These are phyloP conservation scores for Anagrus nilaparvatae DNA, from an alignment of 1,140 invertebrate species.

Conservation along the genomic window DNA sequence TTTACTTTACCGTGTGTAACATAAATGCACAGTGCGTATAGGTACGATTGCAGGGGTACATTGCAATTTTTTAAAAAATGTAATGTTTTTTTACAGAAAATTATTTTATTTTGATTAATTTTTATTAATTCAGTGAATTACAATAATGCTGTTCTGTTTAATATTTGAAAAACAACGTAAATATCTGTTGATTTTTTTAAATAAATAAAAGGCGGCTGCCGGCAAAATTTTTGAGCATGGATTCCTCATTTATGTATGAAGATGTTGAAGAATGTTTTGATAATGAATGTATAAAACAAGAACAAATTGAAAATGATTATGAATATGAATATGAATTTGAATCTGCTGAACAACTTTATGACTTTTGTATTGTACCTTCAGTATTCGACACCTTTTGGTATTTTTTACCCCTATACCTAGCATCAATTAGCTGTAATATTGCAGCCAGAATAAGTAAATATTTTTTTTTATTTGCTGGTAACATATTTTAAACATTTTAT, in stretches of 20 bases:
- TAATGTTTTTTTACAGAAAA: too few relatives aligned
- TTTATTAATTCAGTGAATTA: too few relatives aligned
- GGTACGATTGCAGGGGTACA: too few relatives aligned
- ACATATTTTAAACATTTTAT: constrained; percentile 2
- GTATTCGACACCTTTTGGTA: constrained; percentile 27
- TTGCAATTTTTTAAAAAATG: too few relatives aligned
- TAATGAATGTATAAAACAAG: constrained; percentile 24
- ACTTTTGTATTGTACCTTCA: constrained; percentile 31
- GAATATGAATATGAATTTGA: constrained; percentile 29
- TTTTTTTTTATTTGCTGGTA: constrained; percentile 3
- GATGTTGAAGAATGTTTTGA: too few relatives aligned
- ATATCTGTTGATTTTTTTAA: too few relatives aligned
- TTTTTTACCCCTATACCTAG: constrained; percentile 26
- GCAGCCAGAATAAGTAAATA: constrained; percentile 26
- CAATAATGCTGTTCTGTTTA: too few relatives aligned
- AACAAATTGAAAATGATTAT: constrained; percentile 24
- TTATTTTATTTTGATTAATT: too few relatives aligned
- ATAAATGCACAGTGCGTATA: too few relatives aligned
- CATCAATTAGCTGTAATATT: constrained; percentile 27
- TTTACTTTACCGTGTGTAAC: too few relatives aligned
- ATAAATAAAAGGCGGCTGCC: too few relatives aligned
- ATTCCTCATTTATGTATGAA: constrained; percentile 23
- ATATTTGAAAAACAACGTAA: too few relatives aligned
- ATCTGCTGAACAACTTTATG: constrained; percentile 26
- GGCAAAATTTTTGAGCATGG: constrained; percentile 15